Percentiles rank a stretch among this genome's conserved stretches.
Conservation (phyloP, 2,888 invertebrate species). For the Mycalesis mineus region DNA sequence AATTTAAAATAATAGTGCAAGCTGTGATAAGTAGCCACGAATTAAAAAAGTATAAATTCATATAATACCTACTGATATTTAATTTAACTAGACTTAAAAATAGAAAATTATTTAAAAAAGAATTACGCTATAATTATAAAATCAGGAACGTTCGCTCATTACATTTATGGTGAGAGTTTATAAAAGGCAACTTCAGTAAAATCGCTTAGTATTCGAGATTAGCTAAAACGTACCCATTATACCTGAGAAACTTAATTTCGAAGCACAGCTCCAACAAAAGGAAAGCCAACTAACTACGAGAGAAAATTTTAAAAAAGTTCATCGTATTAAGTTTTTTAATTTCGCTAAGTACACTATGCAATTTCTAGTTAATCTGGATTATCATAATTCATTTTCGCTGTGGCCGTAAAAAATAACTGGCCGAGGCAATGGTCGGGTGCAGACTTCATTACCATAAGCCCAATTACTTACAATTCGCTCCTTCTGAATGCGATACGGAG, state of each 20-base stretch:
- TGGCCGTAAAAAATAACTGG: constrained; percentile 40
- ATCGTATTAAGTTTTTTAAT: constrained; percentile 8
- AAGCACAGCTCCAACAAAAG: neutral
- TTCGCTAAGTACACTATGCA: constrained; percentile 19
- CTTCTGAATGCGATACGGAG: constrained; percentile 27
- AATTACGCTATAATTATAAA: too few species aligned
- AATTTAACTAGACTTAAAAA: too few species aligned
- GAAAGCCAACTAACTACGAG: neutral
- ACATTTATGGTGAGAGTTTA: too few species aligned
- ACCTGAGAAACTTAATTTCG: neutral
- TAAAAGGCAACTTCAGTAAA: too few species aligned
- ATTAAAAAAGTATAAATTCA: too few species aligned
- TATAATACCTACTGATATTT: too few species aligned
- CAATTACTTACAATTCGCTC: constrained; percentile 41
- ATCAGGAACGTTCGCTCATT: too few species aligned
- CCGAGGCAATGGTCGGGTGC: constrained; percentile 29
- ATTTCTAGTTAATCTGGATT: constrained; percentile 24
- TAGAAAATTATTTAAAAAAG: too few species aligned
- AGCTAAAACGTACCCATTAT: too few species aligned
- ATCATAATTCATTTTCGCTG: constrained; percentile 36
- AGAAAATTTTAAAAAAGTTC: constrained; percentile 1
- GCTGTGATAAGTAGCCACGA: too few species aligned
- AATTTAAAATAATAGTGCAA: too few species aligned
- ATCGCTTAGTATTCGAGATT: too few species aligned
- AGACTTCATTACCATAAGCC: constrained; percentile 44